Evolutionary conservation across 2,797 vertebrate species (phyloP).

Genomic region (Coendou prehensilis): DNA sequence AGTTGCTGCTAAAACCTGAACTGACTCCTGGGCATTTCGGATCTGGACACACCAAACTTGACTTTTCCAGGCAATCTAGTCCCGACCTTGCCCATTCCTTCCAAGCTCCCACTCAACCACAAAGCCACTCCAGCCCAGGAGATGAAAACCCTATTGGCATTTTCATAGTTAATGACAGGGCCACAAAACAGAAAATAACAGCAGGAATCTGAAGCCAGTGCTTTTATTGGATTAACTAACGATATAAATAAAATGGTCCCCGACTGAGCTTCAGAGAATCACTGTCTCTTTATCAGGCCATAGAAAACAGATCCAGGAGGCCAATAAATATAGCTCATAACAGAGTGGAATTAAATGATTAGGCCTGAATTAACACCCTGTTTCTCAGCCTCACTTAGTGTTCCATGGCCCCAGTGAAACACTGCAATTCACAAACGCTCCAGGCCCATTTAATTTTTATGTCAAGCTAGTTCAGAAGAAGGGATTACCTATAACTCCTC

Average conservation of each 20-base stretch:
- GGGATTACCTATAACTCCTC: constrained; percentile 77
- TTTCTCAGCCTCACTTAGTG: constrained; percentile 80
- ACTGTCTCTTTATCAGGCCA: constrained; percentile 87
- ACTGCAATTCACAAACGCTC: constrained; percentile 75
- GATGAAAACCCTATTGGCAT: constrained; percentile 75
- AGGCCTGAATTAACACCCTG: constrained; percentile 85
- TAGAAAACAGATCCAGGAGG: constrained; percentile 88
- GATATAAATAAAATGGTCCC: constrained; percentile 89
- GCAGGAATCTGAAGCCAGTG: constrained; percentile 82
- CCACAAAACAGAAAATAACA: constrained; percentile 85
- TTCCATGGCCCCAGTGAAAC: constrained; percentile 80
- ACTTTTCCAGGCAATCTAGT: background rate
- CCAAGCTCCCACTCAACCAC: background rate
- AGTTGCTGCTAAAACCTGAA: background rate
- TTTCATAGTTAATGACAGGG: constrained; percentile 86
- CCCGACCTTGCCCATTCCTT: background rate
- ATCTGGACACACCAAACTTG: constrained; percentile 4
- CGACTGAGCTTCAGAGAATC: constrained; percentile 88
- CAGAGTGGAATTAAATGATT: constrained; percentile 84
- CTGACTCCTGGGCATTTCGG: background rate
- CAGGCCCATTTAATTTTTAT: constrained; percentile 80
- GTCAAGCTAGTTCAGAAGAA: constrained; percentile 77
- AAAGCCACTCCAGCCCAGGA: background rate
- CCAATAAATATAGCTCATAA: constrained; percentile 86
- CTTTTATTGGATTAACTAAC: constrained; percentile 89